A percentile compares a stretch with the other conserved stretches of the same genome.
Evolutionary conservation across 2,113 vertebrate genomes (phyloP).

Genomic region (Gymnobelideus leadbeateri): DNA sequence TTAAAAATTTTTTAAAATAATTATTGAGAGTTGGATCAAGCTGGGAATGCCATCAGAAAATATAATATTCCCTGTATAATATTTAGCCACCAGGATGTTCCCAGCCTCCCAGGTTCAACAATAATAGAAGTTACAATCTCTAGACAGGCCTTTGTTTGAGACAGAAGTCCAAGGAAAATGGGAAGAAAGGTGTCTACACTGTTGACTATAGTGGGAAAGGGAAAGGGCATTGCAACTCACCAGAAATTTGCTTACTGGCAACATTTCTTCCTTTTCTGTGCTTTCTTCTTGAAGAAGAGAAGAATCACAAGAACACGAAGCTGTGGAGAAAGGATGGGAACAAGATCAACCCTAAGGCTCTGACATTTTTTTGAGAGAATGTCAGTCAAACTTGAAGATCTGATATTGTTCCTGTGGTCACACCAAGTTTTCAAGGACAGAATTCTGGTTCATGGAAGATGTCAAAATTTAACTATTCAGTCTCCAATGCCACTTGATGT

Average conservation of each 20-base stretch:
- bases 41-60: not conserved
- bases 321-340: constrained; percentile 30
- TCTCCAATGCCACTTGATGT: not conserved
- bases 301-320: constrained; percentile 44
- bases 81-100: not conserved
- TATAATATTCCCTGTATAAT: not conserved
- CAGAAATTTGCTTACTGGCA: constrained; percentile 31
- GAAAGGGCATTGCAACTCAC: constrained; percentile 52
- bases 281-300: constrained; percentile 58
- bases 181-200: not conserved
- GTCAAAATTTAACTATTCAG: not conserved
- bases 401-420: not conserved
- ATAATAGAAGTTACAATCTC: not conserved
- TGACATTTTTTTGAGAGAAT: not conserved
- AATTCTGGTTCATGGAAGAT: not conserved
- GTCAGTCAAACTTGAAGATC: not conserved
- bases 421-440: not conserved
- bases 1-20: not conserved
- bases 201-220: not conserved
- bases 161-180: not conserved
- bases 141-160: not conserved
- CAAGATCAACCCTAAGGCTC: not conserved
- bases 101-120: not conserved
- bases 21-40: not conserved
- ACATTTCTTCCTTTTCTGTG: constrained; percentile 47